Evolutionary conservation across 2,113 vertebrate genomes (phyloP), one percentile per base, ranked within the genome.

Genomic region (Perca fluviatilis): DNA sequence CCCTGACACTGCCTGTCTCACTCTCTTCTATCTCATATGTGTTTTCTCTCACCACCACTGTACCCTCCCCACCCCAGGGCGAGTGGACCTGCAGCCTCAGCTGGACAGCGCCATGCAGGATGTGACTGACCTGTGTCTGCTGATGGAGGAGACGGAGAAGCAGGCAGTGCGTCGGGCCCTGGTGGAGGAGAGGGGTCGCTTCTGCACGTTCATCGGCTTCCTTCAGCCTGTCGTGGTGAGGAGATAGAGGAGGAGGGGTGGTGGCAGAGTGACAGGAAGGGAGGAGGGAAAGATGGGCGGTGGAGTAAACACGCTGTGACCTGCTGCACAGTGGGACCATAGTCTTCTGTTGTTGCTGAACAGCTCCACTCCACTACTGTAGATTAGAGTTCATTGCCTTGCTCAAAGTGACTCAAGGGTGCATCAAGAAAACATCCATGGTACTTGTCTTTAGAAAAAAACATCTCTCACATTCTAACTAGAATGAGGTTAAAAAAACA

Each of bases 61-160:
- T 25, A 1, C 76, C 63, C 33, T 13, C 10, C 19, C 51, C 40
- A n/a, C 46, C 68, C 0, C 93, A 99, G 98, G 98, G 47, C 97
- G 98, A 82, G 98, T 97, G 11, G 98, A 99, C 92, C 95, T 99
- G 87, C 98, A 99, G 94, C 98, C 98, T 2, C 98, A 99, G 96
- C 93, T 99, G 92, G 98, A 99, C 95, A 97, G 96, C 0, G 98
- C 98, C 0, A 97, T 99, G 89, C 98, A 99, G 93, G 98, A 99
- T 0, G 97, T 99, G 89, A 99, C 97, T 0, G 98, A 99, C 95
- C 97, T 99, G 97, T 99, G 97, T 92, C 95, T 99, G 89, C 91
- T 99, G 79, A 96, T 99, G 96, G 98, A 99, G 94, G 98, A 99
- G 94, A 99, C 96, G 0, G 98, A 99, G 95, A 99, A 99, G 92